Base-by-base conservation (phyloP, 1,140 invertebrate species). In the Sinonovacula constricta region DNA sequence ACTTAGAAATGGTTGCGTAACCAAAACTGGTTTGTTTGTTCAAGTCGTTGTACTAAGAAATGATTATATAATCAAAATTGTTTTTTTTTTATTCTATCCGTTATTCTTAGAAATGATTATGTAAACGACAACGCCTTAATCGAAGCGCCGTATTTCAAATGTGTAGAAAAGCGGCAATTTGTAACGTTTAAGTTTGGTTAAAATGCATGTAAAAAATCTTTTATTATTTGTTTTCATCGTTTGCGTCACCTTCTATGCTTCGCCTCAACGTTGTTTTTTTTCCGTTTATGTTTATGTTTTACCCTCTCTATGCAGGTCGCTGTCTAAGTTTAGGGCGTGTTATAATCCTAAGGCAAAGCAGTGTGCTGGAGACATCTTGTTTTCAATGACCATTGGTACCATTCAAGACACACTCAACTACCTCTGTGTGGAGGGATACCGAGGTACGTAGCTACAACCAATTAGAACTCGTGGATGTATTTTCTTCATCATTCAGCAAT, bases 331-430 rank as follows among this genome's bases (percentile, higher is more conserved):
- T 28, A 67, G 60, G 62, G 54, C 60, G 0, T 76, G 72, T 31
- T 76, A 76, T 33, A 28, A 57, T 39, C 72, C 72, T 22, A 76
- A 76, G 26, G 62, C 63, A 18, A 36, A 31, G 1, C 53, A 33
- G 31, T 76, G 72, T 34, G 45, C 45, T 12, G 31, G 54, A 36
- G 72, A 76, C 45, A 15, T 76, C 2, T 26, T 65, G 14, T 76
- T 67, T 30, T 28, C 63, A 4, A 76, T 67, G 72, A 76, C 72
- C 12, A 67, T 76, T 49, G 72, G 72, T 12, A 76, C 63, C 3
- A 67, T 76, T 15, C 53, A 76, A 56, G 67, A 76, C 24, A 76
- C 72, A 4, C 57, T 67, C 18, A 54, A 76, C 10, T 76, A 76
- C 30, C 34, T 76, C 10, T 76, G 72, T 33, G 63, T 76, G 34